These are phyloP conservation scores for Pithys albifrons DNA, from an alignment of 2,113 vertebrate species.

Conservation along the genomic window DNA sequence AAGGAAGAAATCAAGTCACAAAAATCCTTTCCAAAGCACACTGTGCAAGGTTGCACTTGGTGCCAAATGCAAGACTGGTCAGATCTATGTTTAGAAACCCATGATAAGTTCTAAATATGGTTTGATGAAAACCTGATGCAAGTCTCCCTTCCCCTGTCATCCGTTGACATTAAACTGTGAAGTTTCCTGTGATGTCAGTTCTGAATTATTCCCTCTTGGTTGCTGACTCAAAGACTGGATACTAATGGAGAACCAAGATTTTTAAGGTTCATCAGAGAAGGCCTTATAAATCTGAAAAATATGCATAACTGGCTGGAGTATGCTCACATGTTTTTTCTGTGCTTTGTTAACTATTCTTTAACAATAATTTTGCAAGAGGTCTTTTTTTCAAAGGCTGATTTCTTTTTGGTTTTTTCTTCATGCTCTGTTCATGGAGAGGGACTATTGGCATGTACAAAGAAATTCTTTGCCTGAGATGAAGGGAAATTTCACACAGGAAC, in stretches of 20 bases:
- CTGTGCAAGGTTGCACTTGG: slow-evolving; percentile 4
- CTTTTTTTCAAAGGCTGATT: not conserved
- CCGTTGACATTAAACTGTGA: slow-evolving; percentile 44
- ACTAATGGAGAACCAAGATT: not conserved
- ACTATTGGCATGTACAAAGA: not conserved
- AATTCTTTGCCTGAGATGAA: not conserved
- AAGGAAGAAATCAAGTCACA: slow-evolving; percentile 26
- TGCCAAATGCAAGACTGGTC: slow-evolving; percentile 41
- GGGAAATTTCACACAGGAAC: not conserved
- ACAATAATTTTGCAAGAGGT: not conserved
- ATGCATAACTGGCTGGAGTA: not conserved
- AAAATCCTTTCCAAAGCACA: slow-evolving; percentile 22
- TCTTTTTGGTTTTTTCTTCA: not conserved
- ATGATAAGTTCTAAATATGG: slow-evolving; percentile 46
- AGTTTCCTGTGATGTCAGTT: slow-evolving; percentile 59
- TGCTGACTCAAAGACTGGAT: slow-evolving; percentile 54
- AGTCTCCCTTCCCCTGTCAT: slow-evolving; percentile 51
- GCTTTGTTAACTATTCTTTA: not conserved
- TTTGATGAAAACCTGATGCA: slow-evolving; percentile 68
- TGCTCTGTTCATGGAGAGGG: not conserved
- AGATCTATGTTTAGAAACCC: slow-evolving; percentile 62
- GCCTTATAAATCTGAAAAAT: slow-evolving; percentile 42
- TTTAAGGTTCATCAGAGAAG: slow-evolving; percentile 50
- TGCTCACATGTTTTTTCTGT: not conserved
- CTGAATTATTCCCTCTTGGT: slow-evolving; percentile 64